Conservation (phyloP, 2,888 invertebrate genomes). For the Chrysolina oricalcia region DNA sequence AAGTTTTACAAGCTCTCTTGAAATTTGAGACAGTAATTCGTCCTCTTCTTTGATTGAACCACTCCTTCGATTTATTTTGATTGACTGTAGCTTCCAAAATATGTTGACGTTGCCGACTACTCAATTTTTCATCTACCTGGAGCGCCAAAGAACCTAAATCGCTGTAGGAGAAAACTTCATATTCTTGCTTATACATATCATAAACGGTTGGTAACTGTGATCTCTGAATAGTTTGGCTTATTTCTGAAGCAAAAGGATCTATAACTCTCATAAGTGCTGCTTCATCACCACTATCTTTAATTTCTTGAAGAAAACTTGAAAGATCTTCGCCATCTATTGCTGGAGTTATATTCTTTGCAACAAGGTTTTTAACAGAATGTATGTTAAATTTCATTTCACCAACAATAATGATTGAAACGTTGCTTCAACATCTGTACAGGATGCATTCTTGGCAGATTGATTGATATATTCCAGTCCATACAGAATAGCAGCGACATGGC, state of each 20-base stretch:
- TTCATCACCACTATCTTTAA: constrained; percentile 25
- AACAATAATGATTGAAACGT: constrained; percentile 23
- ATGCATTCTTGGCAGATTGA: background rate
- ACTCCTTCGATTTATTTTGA: constrained; percentile 27
- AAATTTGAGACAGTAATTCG: too few relatives aligned
- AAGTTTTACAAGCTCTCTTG: too few relatives aligned
- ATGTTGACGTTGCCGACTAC: constrained; percentile 1
- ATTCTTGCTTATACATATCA: constrained; percentile 26
- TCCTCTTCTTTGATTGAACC: constrained; percentile 35
- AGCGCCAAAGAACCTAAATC: constrained; percentile 15
- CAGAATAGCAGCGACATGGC: constrained; percentile 15
- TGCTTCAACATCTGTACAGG: constrained; percentile 22
- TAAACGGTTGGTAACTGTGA: constrained; percentile 16
- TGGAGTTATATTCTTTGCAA: constrained; percentile 23
- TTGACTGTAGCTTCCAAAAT: background rate
- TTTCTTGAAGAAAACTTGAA: too few relatives aligned
- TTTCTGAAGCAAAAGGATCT: constrained; percentile 26
- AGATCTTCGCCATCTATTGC: constrained; percentile 20
- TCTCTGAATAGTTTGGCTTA: too few relatives aligned
- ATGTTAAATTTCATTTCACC: constrained; percentile 14
- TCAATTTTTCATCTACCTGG: constrained; percentile 4
- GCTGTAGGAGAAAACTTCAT: constrained; percentile 23
- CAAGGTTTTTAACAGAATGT: background rate
- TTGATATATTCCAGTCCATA: constrained; percentile 37
- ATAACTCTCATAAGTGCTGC: constrained; percentile 22